These are phyloP conservation scores for Peromyscus nudipes DNA, from an alignment of 2,797 vertebrate species.

Conservation along the genomic window DNA sequence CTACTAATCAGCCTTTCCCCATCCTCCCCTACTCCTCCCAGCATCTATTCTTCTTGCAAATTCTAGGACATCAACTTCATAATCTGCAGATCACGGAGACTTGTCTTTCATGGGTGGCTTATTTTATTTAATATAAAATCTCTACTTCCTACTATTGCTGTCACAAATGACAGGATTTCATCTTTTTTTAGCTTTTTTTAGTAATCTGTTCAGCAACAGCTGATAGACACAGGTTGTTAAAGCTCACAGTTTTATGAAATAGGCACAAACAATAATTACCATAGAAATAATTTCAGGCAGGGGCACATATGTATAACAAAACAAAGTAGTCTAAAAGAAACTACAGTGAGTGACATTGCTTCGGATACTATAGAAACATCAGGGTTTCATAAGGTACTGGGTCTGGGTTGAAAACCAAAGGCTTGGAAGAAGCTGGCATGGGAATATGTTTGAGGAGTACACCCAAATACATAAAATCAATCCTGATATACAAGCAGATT, in stretches of 20 bases:
- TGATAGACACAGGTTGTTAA: not conserved
- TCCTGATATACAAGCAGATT: not conserved
- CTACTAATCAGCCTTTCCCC: not conserved
- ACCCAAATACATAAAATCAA: conserved; percentile 18
- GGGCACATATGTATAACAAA: not conserved
- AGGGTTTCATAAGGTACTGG: not conserved
- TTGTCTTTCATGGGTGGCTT: not conserved
- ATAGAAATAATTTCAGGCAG: conserved; percentile 51
- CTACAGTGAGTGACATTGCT: not conserved
- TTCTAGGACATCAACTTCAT: not conserved
- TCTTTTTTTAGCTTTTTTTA: not conserved
- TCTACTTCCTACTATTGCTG: not conserved
- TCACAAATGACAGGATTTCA: not conserved
- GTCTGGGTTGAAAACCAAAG: conserved; percentile 6
- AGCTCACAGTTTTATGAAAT: not conserved
- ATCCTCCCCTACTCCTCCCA: not conserved
- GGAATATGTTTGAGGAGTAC: not conserved
- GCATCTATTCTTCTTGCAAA: not conserved
- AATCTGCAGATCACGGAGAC: not conserved
- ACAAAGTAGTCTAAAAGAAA: not conserved
- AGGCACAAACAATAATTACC: conserved; percentile 27
- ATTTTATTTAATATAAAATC: not conserved
- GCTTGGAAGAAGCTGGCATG: not conserved
- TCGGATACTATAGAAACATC: not conserved
- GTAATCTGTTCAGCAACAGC: not conserved